These are phyloP conservation scores for Avahi laniger DNA, from an alignment of 2,797 vertebrate genomes.

Conservation along the genomic window DNA sequence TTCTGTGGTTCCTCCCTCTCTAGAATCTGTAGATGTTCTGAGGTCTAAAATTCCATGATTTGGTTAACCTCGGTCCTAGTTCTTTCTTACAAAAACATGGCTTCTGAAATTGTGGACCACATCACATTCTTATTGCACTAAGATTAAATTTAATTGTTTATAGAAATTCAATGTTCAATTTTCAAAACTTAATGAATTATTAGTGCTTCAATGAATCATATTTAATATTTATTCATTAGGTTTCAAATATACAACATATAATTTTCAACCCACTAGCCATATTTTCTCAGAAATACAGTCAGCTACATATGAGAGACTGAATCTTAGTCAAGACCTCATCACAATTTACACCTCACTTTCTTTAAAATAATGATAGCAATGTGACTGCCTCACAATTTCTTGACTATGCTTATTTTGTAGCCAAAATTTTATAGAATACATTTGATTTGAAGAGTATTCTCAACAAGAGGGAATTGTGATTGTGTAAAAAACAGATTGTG, in stretches of 20 bases:
- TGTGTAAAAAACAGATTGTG: not conserved
- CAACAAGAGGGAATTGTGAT: not conserved
- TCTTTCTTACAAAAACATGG: not conserved
- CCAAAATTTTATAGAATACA: not conserved
- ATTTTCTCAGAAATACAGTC: slow-evolving; percentile 2
- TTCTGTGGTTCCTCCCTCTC: not conserved
- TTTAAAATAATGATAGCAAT: not conserved
- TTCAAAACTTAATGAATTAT: slow-evolving; percentile 21
- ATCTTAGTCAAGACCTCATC: not conserved
- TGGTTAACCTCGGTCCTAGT: not conserved
- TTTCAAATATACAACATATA: not conserved
- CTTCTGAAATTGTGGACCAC: not conserved
- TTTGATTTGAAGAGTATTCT: not conserved
- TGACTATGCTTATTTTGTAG: not conserved
- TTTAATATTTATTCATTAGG: slow-evolving; percentile 29
- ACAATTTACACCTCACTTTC: not conserved
- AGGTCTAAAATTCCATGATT: not conserved
- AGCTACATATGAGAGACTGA: not conserved
- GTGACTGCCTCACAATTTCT: not conserved
- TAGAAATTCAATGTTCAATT: slow-evolving; percentile 7
- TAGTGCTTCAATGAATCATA: not conserved
- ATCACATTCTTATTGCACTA: not conserved
- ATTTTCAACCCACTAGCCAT: not conserved
- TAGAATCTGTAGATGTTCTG: not conserved
- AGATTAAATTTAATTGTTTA: slow-evolving; percentile 16